Percentiles rank a stretch among this genome's conserved stretches.
Evolutionary conservation across 35 echinoderm and acorn worm species (phyloP).

Genomic region (Strongylocentrotus purpuratus): DNA sequence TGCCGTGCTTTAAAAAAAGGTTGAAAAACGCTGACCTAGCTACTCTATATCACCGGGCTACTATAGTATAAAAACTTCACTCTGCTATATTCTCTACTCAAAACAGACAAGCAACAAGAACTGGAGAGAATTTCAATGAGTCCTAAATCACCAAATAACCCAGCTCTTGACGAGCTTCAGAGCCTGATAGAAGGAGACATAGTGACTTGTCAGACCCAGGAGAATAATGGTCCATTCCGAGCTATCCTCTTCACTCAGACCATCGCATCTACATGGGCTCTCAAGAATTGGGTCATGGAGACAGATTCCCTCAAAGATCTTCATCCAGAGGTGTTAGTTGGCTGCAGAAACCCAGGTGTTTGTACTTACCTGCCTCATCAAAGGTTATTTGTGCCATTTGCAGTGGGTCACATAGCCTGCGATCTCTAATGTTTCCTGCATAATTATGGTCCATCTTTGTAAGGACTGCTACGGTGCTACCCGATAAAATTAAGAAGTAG

Average conservation of each 20-base stretch:
- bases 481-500: no score
- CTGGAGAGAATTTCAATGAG: neutral
- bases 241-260: constrained; percentile 40
- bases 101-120: neutral
- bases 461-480: no score
- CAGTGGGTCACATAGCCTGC: no score
- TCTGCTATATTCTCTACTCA: neutral
- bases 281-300: constrained; percentile 16
- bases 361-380: no score
- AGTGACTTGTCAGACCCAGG: neutral
- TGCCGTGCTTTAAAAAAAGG: no score
- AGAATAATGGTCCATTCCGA: constrained; percentile 10
- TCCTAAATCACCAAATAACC: neutral
- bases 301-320: neutral
- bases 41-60: no score
- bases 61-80: no score
- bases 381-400: no score
- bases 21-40: no score
- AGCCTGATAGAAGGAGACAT: neutral
- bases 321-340: neutral
- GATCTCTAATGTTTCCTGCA: no score
- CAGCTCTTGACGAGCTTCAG: neutral
- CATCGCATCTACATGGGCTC: constrained; percentile 30
- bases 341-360: constrained; percentile 44
- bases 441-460: no score